Evolutionary conservation across 2,888 invertebrate genomes (phyloP), one percentile per base, ranked within the genome.

Genomic region (Pandemis heparana): DNA sequence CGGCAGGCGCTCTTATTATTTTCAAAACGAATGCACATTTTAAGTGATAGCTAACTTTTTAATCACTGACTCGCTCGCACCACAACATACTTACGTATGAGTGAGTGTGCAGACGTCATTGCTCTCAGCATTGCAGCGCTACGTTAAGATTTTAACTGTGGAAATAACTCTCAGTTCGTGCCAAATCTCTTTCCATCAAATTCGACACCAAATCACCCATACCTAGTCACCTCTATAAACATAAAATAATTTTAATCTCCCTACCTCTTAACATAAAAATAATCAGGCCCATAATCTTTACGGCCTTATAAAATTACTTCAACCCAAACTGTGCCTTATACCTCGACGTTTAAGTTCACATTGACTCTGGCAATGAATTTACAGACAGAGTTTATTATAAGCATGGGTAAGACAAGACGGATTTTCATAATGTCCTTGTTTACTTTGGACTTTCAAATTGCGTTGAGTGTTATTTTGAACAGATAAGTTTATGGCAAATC

Each of bases 231-330:
- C 32, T 23, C 48, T 61, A 68, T 67, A 68, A 68, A 67, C 72
- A 63, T 68, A 32, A 73, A 73, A 73, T 69, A 48, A 73, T 73
- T 73, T 73, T 68, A 73, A 73, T 73, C 73, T 73, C 16, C 73
- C 68, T 68, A 73, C 73, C 73, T 68, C 73, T 73, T 73, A 73
- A 69, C 73, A 73, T 73, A 73, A 73, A 73, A 73, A 73, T 73
- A 73, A 73, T 73, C 73, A 68, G 63, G 48, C 18, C 63, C 38
- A 59, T 73, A 73, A 73, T 73, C 73, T 73, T 73, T 73, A 73
- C 73, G 48, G 68, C 43, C 59, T 39, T 48, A 73, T 73, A 73
- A 73, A 73, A 51, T 9, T 16, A 12, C 8, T 14, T 16, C 59
- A n/a, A 23, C 8, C n/a, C 0, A 63, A 69, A 64, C 39, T 16